phyloP scores from a whole-genome alignment of 2,888 invertebrate species.

The Omphaloscelis lunosa region DNA sequence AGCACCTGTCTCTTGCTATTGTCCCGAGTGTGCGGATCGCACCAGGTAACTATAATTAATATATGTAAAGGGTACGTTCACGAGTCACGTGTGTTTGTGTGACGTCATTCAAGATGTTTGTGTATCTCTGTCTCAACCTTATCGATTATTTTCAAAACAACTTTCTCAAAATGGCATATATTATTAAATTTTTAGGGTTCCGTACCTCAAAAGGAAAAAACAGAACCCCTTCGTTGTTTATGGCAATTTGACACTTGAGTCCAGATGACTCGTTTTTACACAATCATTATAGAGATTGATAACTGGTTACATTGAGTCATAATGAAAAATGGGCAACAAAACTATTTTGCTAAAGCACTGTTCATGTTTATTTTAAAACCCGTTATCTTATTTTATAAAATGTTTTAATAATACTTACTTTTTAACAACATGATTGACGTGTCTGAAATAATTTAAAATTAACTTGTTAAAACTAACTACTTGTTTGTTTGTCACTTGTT shows the following conservation, averaged over 20 bases:
- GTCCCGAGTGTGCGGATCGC: neutral
- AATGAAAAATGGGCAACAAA: neutral
- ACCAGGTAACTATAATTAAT: neutral
- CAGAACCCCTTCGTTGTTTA: too few species aligned
- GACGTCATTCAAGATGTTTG: constrained; percentile 25
- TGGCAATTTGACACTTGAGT: neutral
- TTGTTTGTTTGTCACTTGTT: constrained; percentile 20
- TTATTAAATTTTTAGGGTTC: too few species aligned
- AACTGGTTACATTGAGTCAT: neutral
- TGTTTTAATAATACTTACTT: constrained; percentile 47
- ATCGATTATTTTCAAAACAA: neutral
- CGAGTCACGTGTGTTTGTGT: neutral
- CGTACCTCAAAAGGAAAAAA: too few species aligned
- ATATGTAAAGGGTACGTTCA: neutral
- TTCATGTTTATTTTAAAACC: constrained; percentile 35
- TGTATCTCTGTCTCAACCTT: neutral
- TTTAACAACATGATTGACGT: constrained; percentile 51
- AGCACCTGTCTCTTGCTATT: neutral
- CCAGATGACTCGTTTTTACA: neutral
- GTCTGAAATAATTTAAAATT: neutral
- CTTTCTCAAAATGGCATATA: constrained; percentile 13
- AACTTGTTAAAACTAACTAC: neutral
- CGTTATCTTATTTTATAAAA: constrained; percentile 11
- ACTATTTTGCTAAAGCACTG: neutral
- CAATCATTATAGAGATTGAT: neutral